Percentiles rank a stretch among this genome's conserved stretches.
These are phyloP conservation scores for Toxotes chatareus DNA, from an alignment of 2,113 vertebrate genomes.

Conservation along the genomic window DNA sequence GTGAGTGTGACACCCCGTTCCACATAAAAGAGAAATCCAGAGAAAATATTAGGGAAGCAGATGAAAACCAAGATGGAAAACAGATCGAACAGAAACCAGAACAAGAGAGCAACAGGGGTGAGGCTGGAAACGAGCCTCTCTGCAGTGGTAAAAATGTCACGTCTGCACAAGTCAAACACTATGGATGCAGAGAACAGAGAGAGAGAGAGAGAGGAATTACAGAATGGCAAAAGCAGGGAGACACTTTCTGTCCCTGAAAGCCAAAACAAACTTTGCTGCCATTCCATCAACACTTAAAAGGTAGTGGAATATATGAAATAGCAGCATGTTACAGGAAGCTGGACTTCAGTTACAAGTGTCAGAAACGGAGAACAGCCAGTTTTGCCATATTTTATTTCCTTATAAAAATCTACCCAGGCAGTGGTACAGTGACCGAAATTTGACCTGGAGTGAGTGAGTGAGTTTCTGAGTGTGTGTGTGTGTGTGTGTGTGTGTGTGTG, in stretches of 20 bases:
- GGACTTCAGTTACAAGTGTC: neutral
- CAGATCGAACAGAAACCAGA: conserved; percentile 22
- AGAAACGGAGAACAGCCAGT: conserved; percentile 6
- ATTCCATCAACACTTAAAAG: neutral
- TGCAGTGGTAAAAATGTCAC: conserved; percentile 34
- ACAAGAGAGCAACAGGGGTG: neutral
- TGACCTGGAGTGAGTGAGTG: conserved; percentile 48
- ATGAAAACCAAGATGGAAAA: conserved; percentile 31
- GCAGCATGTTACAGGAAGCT: conserved; percentile 1
- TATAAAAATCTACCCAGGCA: conserved; percentile 2
- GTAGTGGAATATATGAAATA: neutral
- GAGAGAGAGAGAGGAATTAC: neutral
- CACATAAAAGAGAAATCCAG: conserved; percentile 21
- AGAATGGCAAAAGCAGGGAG: neutral
- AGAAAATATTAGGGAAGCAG: neutral
- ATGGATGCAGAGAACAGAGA: neutral
- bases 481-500: too few species aligned
- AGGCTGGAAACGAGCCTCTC: conserved; percentile 29
- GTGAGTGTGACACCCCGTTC: neutral
- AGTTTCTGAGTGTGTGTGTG: too few species aligned
- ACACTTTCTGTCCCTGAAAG: neutral
- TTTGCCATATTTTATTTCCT: conserved; percentile 13
- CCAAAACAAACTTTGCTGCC: neutral
- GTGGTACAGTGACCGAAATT: conserved; percentile 53
- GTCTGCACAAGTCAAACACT: conserved; percentile 29